phyloP scores from a whole-genome alignment of 1,140 invertebrate genomes.

The Conopomorpha cramerella region DNA sequence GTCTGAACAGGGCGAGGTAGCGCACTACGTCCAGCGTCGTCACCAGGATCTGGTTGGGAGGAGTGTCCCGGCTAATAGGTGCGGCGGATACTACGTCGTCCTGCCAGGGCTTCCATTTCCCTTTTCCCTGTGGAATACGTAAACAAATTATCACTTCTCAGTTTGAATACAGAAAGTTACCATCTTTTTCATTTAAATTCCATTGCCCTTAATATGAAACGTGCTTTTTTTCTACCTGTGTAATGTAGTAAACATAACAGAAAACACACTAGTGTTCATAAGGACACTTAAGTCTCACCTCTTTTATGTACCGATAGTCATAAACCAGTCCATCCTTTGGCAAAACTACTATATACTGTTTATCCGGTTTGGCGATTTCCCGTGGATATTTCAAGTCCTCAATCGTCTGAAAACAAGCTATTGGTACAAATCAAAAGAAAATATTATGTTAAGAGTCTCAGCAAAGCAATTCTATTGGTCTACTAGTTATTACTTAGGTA shows the following conservation, averaged over 20 bases:
- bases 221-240: too few relatives aligned
- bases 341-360: slow-evolving; percentile 77
- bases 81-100: slow-evolving; percentile 79
- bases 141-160: too few relatives aligned
- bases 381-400: slow-evolving; percentile 57
- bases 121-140: slow-evolving; percentile 81
- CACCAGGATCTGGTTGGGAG: slow-evolving; percentile 93
- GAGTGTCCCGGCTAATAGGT: slow-evolving; percentile 85
- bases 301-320: slow-evolving; percentile 89
- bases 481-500: too few relatives aligned
- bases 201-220: neutral
- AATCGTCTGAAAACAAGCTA: slow-evolving; percentile 35
- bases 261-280: slow-evolving; percentile 1
- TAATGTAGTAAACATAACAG: too few relatives aligned
- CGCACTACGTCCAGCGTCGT: slow-evolving; percentile 89
- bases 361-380: slow-evolving; percentile 64
- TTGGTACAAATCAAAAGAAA: too few relatives aligned
- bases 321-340: slow-evolving; percentile 83
- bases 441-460: too few relatives aligned
- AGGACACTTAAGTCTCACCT: slow-evolving; percentile 59
- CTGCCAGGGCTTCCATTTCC: slow-evolving; percentile 89
- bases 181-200: too few relatives aligned
- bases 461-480: too few relatives aligned
- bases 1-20: slow-evolving; percentile 75
- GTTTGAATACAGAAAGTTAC: too few relatives aligned